These are phyloP conservation scores for Oscheius sp. DNA, from an alignment of 2,888 invertebrate species.

Conservation along the genomic window DNA sequence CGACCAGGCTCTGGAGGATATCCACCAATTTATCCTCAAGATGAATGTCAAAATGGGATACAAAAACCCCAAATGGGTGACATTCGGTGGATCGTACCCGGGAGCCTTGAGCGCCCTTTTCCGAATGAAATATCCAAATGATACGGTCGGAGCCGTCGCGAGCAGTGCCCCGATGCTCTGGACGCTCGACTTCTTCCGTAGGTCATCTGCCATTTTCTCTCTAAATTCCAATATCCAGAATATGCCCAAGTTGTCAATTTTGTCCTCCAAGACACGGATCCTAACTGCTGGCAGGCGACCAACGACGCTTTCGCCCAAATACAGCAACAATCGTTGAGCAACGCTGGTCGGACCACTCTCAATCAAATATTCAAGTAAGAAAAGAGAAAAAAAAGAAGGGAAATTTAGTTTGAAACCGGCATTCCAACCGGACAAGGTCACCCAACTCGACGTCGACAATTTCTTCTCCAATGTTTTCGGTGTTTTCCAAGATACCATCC, in stretches of 20 bases:
- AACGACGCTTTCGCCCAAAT: slow-evolving; percentile 49
- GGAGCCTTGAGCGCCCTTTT: slow-evolving; percentile 74
- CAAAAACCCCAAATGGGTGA: slow-evolving; percentile 83
- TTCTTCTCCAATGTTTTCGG: slow-evolving; percentile 59
- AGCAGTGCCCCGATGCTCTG: slow-evolving; percentile 58
- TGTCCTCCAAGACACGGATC: slow-evolving; percentile 47
- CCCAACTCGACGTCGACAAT: slow-evolving; percentile 59
- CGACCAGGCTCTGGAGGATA: slow-evolving; percentile 81
- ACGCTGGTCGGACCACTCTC: slow-evolving; percentile 45
- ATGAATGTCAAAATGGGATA: slow-evolving; percentile 78
- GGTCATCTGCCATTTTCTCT: background rate
- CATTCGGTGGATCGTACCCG: slow-evolving; percentile 95
- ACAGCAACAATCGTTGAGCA: slow-evolving; percentile 48
- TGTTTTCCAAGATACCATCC: slow-evolving; percentile 57
- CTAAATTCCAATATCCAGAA: slow-evolving; percentile 1
- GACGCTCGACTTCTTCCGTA: slow-evolving; percentile 60
- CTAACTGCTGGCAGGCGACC: slow-evolving; percentile 42
- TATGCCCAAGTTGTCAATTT: slow-evolving; percentile 61
- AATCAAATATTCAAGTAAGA: slow-evolving; percentile 35
- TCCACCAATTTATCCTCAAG: slow-evolving; percentile 84
- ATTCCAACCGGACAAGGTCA: slow-evolving; percentile 44
- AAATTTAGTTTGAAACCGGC: slow-evolving; percentile 53
- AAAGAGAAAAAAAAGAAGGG: background rate
- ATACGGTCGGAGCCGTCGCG: slow-evolving; percentile 60
- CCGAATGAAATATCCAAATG: slow-evolving; percentile 56